A percentile compares a stretch with the other conserved stretches of the same genome.
Evolutionary conservation across 1,140 invertebrate genomes (phyloP).

Genomic region (Trachymyrmex cornetzi): DNA sequence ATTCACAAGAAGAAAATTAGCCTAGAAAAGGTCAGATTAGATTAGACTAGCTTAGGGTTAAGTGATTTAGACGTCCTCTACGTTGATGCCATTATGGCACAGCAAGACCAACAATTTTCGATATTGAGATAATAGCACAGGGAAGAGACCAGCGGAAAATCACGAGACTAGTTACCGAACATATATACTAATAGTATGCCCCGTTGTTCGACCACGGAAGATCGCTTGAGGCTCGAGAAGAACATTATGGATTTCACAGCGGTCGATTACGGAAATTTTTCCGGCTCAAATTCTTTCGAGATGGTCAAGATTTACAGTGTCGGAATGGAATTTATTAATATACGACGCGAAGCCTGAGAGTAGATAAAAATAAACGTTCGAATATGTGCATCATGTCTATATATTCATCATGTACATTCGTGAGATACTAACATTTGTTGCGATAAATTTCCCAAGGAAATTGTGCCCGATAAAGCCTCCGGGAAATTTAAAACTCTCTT

Average conservation of each 20-base stretch:
- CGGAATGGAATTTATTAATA: constrained; percentile 17
- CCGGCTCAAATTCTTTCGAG: constrained; percentile 18
- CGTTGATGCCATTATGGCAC: constrained; percentile 48
- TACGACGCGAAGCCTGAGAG: neutral
- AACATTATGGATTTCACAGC: constrained; percentile 52
- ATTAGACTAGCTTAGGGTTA: constrained; percentile 35
- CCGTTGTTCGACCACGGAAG: constrained; percentile 52
- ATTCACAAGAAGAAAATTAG: constrained; percentile 33
- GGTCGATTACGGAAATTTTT: constrained; percentile 22
- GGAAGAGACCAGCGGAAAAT: constrained; percentile 57
- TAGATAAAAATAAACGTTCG: constrained; percentile 54
- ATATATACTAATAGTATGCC: constrained; percentile 61
- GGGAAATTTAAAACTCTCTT: constrained; percentile 54
- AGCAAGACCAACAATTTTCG: constrained; percentile 65
- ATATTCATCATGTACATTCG: neutral
- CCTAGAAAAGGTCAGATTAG: constrained; percentile 26
- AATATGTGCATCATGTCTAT: constrained; percentile 23
- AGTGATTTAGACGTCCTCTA: constrained; percentile 25
- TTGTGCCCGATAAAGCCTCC: constrained; percentile 55
- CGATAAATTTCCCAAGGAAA: constrained; percentile 63
- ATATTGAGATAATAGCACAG: constrained; percentile 66
- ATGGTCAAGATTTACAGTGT: neutral
- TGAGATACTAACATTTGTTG: constrained; percentile 70
- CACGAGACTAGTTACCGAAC: constrained; percentile 61
- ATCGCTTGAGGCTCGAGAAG: constrained; percentile 43